Base-by-base conservation (phyloP, 2,888 invertebrate genomes). In the Ctena decussata region DNA sequence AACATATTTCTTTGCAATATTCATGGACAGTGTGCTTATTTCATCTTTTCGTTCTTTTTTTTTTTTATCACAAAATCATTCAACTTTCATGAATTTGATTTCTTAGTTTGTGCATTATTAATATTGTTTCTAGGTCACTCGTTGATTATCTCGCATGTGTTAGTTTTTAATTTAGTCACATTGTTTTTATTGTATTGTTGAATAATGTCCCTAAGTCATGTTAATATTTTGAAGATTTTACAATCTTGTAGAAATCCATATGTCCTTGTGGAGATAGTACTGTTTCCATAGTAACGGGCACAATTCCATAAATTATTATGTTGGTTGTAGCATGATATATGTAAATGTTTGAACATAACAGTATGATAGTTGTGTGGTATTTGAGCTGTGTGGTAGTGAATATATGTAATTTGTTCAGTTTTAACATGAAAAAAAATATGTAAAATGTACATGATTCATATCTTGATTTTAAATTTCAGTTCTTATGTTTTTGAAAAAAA, bases 181-280 rank as follows among this genome's bases (percentile, higher is more conserved):
- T 35, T 65, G 35, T 73, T 80, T n/a, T 15, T 57, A 73, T 77
- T 27, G 60, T 44, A 60, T 73, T 78, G 69, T 86, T 74, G 65
- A 74, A 74, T 49, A 44, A 77, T 82, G 86, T 86, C 86, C 86
- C 86, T 79, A 82, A 86, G 86, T 86, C 86, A 86, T 78, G 85
- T 82, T 79, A 74, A 57, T 75, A 39, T 74, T 65, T 84, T 84
- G 71, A 57, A 77, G 60, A 75, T 77, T 74, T 76, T 80, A 80
- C 65, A 41, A 37, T 80, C 44, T 39, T 80, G 21, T 69, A 73
- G 72, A 72, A 72, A 49, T 72, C 71, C 72, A 75, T 76, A 57
- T 70, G 53, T 80, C 37, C 70, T 44, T 65, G 27, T 57, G 57
- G 57, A 57, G 6, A 65, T 35, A 35, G 27, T 27, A 27, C 24